phyloP scores from a whole-genome alignment of 2,797 vertebrate species.

The Pangasius larnaudii region DNA sequence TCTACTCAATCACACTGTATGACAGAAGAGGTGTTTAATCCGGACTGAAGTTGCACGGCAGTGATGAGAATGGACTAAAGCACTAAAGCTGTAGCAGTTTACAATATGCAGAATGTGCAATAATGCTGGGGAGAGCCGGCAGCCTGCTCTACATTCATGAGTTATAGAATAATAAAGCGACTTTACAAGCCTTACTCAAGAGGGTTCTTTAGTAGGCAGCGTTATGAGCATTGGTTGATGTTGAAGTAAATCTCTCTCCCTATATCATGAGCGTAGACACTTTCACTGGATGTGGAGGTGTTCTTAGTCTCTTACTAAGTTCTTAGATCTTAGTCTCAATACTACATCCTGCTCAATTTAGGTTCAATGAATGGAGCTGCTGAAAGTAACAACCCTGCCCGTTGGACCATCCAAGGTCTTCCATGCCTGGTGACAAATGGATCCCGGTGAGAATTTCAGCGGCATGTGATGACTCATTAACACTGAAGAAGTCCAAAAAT shows the following conservation, averaged over 20 bases:
- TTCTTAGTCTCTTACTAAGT: too few relatives aligned
- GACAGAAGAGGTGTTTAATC: slow-evolving; percentile 14
- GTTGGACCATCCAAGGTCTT: too few relatives aligned
- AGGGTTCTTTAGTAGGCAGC: not conserved
- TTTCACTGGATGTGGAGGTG: not conserved
- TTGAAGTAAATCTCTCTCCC: not conserved
- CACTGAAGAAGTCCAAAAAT: not conserved
- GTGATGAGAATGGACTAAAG: not conserved
- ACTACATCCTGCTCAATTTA: not conserved
- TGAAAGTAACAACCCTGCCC: too few relatives aligned
- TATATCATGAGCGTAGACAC: not conserved
- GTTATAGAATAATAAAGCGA: slow-evolving; percentile 2
- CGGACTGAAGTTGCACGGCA: not conserved
- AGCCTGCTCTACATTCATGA: not conserved
- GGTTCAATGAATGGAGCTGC: too few relatives aligned
- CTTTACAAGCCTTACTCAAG: not conserved
- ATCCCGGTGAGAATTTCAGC: not conserved
- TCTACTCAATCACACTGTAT: not conserved
- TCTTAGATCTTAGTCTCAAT: not conserved
- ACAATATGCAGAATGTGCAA: not conserved
- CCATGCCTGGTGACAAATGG: not conserved
- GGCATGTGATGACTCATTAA: not conserved
- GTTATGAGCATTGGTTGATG: not conserved
- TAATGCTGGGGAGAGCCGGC: not conserved
- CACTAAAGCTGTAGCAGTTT: not conserved